A percentile compares a stretch with the other conserved stretches of the same genome.
phyloP scores from a whole-genome alignment of 2,113 vertebrate genomes.

The Machaerirhynchus nigripectus region DNA sequence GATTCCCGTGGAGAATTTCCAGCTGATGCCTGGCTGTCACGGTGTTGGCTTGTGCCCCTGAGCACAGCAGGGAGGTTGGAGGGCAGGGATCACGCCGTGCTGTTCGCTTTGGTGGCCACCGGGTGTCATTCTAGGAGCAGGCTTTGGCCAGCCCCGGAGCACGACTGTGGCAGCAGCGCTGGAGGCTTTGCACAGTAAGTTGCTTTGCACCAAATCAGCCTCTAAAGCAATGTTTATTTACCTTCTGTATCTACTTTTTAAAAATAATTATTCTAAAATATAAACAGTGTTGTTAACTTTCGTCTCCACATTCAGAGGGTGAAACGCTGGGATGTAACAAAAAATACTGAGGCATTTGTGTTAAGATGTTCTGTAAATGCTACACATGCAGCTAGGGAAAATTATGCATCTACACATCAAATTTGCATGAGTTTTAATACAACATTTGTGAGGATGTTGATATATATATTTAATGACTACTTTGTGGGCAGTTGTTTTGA shows the following conservation, averaged over 20 bases:
- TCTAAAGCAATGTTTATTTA: background rate
- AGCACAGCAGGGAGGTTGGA: background rate
- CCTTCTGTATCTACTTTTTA: background rate
- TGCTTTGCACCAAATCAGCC: background rate
- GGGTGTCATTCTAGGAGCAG: constrained; percentile 70
- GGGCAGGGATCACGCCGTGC: background rate
- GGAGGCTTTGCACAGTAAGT: background rate
- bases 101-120: constrained; percentile 59
- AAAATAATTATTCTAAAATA: background rate
- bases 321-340: background rate
- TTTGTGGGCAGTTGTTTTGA: background rate
- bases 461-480: background rate
- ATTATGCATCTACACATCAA: background rate
- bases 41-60: rapidly evolving
- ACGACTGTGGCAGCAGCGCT: background rate
- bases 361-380: background rate
- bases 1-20: background rate
- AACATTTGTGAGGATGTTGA: background rate
- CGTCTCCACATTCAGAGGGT: background rate
- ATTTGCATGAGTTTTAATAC: background rate
- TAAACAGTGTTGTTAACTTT: background rate
- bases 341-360: background rate
- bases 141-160: background rate
- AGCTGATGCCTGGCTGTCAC: background rate
- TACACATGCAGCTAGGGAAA: background rate